These are phyloP conservation scores for Gambusia holbrooki DNA, from an alignment of 2,113 vertebrate genomes.

Conservation along the genomic window DNA sequence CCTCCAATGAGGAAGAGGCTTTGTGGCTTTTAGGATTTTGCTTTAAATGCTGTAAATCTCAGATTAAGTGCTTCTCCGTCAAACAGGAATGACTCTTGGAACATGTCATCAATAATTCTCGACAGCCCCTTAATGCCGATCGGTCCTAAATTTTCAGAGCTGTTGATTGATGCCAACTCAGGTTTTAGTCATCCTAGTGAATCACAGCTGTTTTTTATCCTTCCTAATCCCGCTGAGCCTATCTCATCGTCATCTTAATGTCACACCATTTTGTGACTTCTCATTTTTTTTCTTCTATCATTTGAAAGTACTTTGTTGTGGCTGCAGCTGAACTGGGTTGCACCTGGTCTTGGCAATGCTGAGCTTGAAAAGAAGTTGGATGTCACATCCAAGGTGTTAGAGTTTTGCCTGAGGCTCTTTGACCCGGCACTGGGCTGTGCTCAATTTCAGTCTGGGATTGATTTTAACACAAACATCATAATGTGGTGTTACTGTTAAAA, in stretches of 20 bases:
- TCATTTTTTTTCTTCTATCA: constrained; percentile 10
- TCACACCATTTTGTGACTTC: background rate
- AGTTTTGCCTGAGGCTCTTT: background rate
- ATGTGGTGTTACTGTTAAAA: constrained; percentile 6
- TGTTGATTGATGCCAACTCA: constrained; percentile 49
- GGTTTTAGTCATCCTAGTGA: constrained; percentile 35
- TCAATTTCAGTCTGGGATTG: constrained; percentile 33
- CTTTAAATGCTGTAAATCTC: constrained; percentile 64
- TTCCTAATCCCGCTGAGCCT: constrained; percentile 32
- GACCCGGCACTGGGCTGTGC: constrained; percentile 16
- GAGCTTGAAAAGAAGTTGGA: constrained; percentile 13
- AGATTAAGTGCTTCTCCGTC: constrained; percentile 55
- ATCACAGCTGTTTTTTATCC: constrained; percentile 23
- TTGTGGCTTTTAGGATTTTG: constrained; percentile 56
- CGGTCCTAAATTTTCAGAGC: constrained; percentile 53
- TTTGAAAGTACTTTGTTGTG: constrained; percentile 24
- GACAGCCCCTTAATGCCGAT: constrained; percentile 57
- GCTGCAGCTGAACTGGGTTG: constrained; percentile 48
- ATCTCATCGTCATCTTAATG: constrained; percentile 37
- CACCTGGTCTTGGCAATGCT: constrained; percentile 38
- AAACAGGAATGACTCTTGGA: constrained; percentile 42
- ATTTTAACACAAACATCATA: constrained; percentile 24
- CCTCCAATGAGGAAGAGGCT: constrained; percentile 13
- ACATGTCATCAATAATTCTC: constrained; percentile 70
- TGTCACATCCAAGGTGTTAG: background rate